Evolutionary conservation across 2,888 invertebrate species (phyloP).

Genomic region (Eilema depressum): DNA sequence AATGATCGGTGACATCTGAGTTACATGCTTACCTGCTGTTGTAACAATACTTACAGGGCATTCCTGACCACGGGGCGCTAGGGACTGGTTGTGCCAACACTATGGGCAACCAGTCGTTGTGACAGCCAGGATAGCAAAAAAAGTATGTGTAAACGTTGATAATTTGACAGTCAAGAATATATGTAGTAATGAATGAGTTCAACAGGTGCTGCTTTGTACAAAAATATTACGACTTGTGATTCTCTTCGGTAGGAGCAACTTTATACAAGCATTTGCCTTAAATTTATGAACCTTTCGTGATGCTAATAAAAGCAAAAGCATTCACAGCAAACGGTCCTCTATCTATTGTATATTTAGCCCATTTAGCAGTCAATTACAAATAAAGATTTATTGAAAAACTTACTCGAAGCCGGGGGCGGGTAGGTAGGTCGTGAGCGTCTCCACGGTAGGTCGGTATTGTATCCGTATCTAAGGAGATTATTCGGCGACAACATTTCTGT

Average conservation of each 20-base stretch:
- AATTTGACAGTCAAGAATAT: not conserved
- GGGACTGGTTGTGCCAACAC: not conserved
- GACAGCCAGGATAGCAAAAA: constrained; percentile 15
- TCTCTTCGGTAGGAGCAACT: not conserved
- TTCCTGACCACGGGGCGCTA: not conserved
- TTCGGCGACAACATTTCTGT: not conserved
- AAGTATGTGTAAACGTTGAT: constrained; percentile 9
- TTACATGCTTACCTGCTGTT: not conserved
- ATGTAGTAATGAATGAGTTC: not conserved
- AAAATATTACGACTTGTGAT: not conserved
- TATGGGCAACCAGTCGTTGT: constrained; percentile 8
- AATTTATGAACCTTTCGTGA: no score
- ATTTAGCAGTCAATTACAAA: not conserved
- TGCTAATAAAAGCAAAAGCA: not conserved
- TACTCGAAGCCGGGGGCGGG: not conserved
- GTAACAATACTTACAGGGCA: constrained; percentile 10
- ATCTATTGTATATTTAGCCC: not conserved
- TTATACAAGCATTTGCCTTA: no score
- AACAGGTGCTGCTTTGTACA: not conserved
- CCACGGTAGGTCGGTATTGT: not conserved
- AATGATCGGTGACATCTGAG: not conserved
- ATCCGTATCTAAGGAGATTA: not conserved
- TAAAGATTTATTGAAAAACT: constrained; percentile 1
- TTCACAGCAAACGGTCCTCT: not conserved
- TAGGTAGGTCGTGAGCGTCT: constrained; percentile 5